Evolutionary conservation across 1,140 invertebrate species (phyloP).

Genomic region (Anastrepha ludens): DNA sequence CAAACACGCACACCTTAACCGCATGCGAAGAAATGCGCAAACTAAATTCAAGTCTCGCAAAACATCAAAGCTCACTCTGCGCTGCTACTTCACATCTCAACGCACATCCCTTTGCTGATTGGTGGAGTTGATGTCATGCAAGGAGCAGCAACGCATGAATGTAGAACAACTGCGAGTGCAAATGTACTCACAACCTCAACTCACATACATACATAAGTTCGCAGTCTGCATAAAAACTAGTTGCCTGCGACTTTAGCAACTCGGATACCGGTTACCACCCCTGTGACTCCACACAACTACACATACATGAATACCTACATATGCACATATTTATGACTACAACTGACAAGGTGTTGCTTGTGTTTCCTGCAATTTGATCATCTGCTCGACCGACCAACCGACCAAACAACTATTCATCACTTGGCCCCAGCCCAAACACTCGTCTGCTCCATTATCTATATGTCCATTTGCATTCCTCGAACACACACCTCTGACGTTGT

Average conservation of each 20-base stretch:
- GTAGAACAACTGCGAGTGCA: background rate
- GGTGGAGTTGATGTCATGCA: background rate
- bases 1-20: background rate
- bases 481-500: constrained; percentile 12
- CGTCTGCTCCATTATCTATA: background rate
- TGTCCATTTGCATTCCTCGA: background rate
- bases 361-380: constrained; percentile 39
- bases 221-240: background rate
- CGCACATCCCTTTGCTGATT: background rate
- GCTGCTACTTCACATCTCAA: background rate
- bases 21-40: background rate
- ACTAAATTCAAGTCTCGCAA: background rate
- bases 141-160: background rate
- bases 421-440: background rate
- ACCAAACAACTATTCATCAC: background rate
- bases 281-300: background rate
- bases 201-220: background rate
- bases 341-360: background rate
- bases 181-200: background rate
- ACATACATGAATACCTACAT: background rate
- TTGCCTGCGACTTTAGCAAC: background rate
- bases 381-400: background rate
- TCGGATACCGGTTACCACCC: background rate
- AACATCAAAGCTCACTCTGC: constrained; percentile 14
- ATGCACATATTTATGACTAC: background rate